phyloP scores from a whole-genome alignment of 2,797 vertebrate species.

The Myripristis jacobus region DNA sequence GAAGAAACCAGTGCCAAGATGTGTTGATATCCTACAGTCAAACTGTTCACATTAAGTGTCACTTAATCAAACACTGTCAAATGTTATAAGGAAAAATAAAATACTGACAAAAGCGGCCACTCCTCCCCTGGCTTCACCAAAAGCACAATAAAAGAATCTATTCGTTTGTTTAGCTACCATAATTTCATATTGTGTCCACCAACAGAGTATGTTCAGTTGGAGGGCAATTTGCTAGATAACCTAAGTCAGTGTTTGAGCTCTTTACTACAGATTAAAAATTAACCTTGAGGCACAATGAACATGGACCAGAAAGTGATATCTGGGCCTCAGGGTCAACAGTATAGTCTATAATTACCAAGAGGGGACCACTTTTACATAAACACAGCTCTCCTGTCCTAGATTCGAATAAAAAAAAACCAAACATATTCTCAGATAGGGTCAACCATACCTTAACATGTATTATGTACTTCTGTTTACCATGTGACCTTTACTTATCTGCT shows the following conservation, averaged over 20 bases:
- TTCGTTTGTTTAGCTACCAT: constrained; percentile 8
- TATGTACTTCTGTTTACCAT: constrained; percentile 7
- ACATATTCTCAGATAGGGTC: constrained; percentile 20
- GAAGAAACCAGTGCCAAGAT: not conserved
- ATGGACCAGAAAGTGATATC: constrained; percentile 26
- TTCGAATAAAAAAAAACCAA: no score
- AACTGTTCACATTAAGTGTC: not conserved
- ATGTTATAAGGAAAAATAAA: not conserved
- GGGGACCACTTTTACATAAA: constrained; percentile 1
- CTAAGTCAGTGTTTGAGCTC: constrained; percentile 27
- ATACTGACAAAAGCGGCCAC: not conserved
- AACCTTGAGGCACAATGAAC: constrained; percentile 34
- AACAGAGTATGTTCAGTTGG: not conserved
- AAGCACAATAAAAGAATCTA: not conserved
- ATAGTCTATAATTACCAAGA: not conserved
- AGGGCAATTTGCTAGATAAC: constrained; percentile 2
- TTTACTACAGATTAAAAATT: constrained; percentile 50
- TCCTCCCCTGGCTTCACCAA: not conserved
- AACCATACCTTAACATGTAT: constrained; percentile 14
- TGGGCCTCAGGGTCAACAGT: constrained; percentile 12
- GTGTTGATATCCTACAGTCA: not conserved
- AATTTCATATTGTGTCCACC: constrained; percentile 19
- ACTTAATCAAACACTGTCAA: not conserved
- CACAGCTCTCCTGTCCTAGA: constrained; percentile 4
- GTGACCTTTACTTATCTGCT: not conserved